Percentiles rank a stretch among this genome's conserved stretches.
Evolutionary conservation across 64 coral and sea anemone genomes (phyloP).

Genomic region (Acropora yongei): DNA sequence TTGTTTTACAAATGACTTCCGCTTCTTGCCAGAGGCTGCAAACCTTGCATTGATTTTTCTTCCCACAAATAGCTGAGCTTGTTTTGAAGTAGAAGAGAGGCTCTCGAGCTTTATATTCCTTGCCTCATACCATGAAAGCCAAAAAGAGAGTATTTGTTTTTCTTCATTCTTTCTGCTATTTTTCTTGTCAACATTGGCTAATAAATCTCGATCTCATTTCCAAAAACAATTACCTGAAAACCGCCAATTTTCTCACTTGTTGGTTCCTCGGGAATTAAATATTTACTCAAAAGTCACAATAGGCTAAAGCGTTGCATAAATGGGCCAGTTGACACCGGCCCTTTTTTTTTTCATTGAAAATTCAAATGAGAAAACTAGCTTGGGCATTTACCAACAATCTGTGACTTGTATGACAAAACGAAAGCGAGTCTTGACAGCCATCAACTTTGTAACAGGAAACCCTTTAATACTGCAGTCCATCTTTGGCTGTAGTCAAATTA

Average conservation of each 20-base stretch:
- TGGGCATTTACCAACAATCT: too few species aligned
- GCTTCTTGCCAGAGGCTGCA: not conserved
- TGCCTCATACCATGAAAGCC: not conserved
- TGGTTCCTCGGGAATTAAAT: not conserved
- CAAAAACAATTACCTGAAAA: too few species aligned
- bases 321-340: too few species aligned
- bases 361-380: too few species aligned
- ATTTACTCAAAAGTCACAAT: too few species aligned
- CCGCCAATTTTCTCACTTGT: too few species aligned
- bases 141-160: not conserved
- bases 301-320: too few species aligned
- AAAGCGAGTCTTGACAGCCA: too few species aligned
- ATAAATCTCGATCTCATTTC: not conserved
- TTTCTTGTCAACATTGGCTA: not conserved
- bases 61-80: too few species aligned
- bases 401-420: too few species aligned
- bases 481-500: not conserved
- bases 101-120: not conserved
- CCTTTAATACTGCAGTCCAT: not conserved
- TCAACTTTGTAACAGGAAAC: conserved; percentile 48
- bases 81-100: too few species aligned
- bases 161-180: not conserved
- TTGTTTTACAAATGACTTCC: not conserved
- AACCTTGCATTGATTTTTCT: not conserved
- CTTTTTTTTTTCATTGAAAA: too few species aligned